A percentile compares a stretch with the other conserved stretches of the same genome.
These are phyloP conservation scores for Amphipyra berbera DNA, from an alignment of 2,888 invertebrate genomes.

Conservation along the genomic window DNA sequence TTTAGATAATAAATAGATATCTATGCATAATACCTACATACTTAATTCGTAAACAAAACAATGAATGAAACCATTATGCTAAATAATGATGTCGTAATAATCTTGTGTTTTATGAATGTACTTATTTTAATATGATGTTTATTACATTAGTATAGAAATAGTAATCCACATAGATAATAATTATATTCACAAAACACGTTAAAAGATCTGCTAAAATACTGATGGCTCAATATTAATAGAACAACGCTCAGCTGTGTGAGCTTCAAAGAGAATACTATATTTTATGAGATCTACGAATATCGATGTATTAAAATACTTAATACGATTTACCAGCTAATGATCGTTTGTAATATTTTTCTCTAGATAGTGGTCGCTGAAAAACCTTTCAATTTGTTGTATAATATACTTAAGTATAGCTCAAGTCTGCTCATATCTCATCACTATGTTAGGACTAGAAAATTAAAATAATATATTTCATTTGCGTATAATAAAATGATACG, in stretches of 20 bases:
- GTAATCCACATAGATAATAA: slow-evolving; percentile 23
- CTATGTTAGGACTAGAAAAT: slow-evolving; percentile 32
- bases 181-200: slow-evolving; percentile 36
- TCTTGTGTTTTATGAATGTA: not conserved
- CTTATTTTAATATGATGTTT: slow-evolving; percentile 23
- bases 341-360: slow-evolving; percentile 18
- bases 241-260: slow-evolving; percentile 21
- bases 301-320: slow-evolving; percentile 36
- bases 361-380: slow-evolving; percentile 9
- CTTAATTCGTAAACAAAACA: not conserved
- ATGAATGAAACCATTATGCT: not conserved
- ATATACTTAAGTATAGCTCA: slow-evolving; percentile 15
- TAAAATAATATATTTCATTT: no score
- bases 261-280: slow-evolving; percentile 24
- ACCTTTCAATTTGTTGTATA: slow-evolving; percentile 2
- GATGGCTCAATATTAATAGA: slow-evolving; percentile 27
- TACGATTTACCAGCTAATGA: slow-evolving; percentile 30
- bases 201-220: slow-evolving; percentile 30
- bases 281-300: slow-evolving; percentile 37
- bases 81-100: slow-evolving; percentile 18
- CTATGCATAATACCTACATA: not conserved
- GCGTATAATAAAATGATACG: no score
- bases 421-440: slow-evolving; percentile 31
- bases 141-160: slow-evolving; percentile 39
- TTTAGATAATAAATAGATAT: not conserved